Evolutionary conservation across 2,888 invertebrate genomes (phyloP).

Genomic region (Himalopsyche japonica): DNA sequence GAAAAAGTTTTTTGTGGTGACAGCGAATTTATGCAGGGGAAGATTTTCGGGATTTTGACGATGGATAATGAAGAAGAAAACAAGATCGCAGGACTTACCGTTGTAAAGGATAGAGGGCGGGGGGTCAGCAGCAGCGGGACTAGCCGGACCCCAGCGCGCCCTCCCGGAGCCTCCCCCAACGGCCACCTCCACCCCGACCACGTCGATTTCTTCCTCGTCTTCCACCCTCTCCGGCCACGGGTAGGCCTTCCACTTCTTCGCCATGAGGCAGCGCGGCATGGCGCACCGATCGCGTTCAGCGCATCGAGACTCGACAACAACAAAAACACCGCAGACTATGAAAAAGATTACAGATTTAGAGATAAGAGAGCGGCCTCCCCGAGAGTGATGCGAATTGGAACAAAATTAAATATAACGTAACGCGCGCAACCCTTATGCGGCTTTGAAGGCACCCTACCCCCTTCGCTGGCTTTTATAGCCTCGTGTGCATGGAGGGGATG

Average conservation of each 20-base stretch:
- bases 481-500: conserved; percentile 41
- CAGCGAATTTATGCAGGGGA: background rate
- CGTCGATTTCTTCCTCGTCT: conserved; percentile 80
- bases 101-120: conserved; percentile 77
- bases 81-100: conserved; percentile 58
- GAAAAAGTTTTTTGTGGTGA: background rate
- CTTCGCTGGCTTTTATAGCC: conserved; percentile 57
- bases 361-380: conserved; percentile 41
- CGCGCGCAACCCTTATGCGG: conserved; percentile 61
- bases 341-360: conserved; percentile 33
- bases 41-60: background rate
- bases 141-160: conserved; percentile 63
- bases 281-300: conserved; percentile 63
- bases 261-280: conserved; percentile 95
- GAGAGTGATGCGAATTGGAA: conserved; percentile 30
- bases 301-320: conserved; percentile 41
- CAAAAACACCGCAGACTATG: conserved; percentile 32
- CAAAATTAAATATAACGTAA: conserved; percentile 23
- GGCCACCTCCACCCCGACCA: conserved; percentile 71
- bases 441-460: conserved; percentile 48
- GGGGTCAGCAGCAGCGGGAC: conserved; percentile 72
- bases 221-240: conserved; percentile 71
- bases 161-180: conserved; percentile 70
- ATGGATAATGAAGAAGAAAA: background rate
- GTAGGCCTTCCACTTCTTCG: conserved; percentile 92